Evolutionary conservation across 2,797 vertebrate genomes (phyloP), one percentile per base, ranked within the genome.

Genomic region (Gymnopithys bicolor): DNA sequence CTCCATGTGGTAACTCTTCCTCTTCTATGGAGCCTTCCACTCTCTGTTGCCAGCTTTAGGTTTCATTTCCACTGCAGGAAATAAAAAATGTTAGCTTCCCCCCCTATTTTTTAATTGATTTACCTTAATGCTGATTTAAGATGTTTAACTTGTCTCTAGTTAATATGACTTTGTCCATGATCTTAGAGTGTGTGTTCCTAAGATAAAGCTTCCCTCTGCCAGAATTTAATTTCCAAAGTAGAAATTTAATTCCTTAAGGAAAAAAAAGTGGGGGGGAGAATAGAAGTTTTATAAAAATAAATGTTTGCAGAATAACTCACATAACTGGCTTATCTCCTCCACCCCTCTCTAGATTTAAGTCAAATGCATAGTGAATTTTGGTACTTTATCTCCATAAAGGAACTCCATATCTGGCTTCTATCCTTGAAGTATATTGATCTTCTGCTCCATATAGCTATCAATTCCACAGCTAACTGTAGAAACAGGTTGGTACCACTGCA

Each of bases 141-240:
- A 71, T 45, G 32, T 90, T 91, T 90, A 77, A 76, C 56, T 84
- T 91, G 55, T 86, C 79, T 96, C 73, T 59, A 70, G 35, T 84
- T 82, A 84, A 45, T 59, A 92, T 35, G 86, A 66, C 59, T 79
- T 91, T 60, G 45, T 59, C 77, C 37, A 24, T n/a, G 18, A 71
- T 78, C 69, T 75, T 70, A 51, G 46, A 86, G 39, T 59, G 73
- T 49, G 63, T 69, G 23, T 79, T 95, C 17, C 67, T 82, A 59
- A 79, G 58, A 45, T 52, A 91, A 89, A 12, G 81, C 21, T 69
- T 78, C 22, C 18, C 46, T 90, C 53, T 59, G 35, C 35, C 76
- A 69, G 28, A 81, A 94, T 82, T 75, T 55, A 14, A 78, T 78
- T 94, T 78, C 66, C 0, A 0, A 91, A 84, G 39, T 8, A 75